These are phyloP conservation scores for Jordanella pulchra DNA, from an alignment of 2,797 vertebrate species.

Conservation along the genomic window DNA sequence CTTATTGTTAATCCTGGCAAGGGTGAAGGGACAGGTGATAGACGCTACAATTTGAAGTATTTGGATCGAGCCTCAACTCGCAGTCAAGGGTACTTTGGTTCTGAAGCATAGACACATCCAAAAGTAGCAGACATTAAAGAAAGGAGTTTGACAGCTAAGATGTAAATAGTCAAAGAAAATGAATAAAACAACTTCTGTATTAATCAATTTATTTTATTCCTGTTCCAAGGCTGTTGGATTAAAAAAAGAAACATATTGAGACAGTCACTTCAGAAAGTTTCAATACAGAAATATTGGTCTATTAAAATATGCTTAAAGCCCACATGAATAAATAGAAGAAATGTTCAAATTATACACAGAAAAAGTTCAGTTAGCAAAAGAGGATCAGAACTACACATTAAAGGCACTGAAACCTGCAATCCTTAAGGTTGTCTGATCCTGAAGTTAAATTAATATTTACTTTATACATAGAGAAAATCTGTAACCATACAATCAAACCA, in stretches of 20 bases:
- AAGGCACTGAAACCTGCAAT: slow-evolving; percentile 42
- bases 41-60: too few species aligned
- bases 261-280: slow-evolving; percentile 19
- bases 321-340: slow-evolving; percentile 41
- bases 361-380: neutral
- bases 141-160: too few species aligned
- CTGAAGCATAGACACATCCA: too few species aligned
- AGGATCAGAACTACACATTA: neutral
- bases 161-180: neutral
- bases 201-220: slow-evolving; percentile 59
- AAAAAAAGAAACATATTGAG: slow-evolving; percentile 23
- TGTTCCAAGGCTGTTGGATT: slow-evolving; percentile 45
- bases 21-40: too few species aligned
- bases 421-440: slow-evolving; percentile 26
- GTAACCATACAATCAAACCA: slow-evolving; percentile 57
- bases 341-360: slow-evolving; percentile 6
- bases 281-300: slow-evolving; percentile 8
- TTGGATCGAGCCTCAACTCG: too few species aligned
- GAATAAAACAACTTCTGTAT: slow-evolving; percentile 6
- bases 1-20: too few species aligned
- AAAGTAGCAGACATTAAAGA: too few species aligned
- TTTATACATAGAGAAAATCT: slow-evolving; percentile 44
- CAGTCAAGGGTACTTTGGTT: too few species aligned
- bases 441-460: slow-evolving; percentile 17
- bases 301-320: slow-evolving; percentile 22